These are phyloP conservation scores for Leguminivora glycinivorella DNA, from an alignment of 1,140 invertebrate genomes.

Conservation along the genomic window DNA sequence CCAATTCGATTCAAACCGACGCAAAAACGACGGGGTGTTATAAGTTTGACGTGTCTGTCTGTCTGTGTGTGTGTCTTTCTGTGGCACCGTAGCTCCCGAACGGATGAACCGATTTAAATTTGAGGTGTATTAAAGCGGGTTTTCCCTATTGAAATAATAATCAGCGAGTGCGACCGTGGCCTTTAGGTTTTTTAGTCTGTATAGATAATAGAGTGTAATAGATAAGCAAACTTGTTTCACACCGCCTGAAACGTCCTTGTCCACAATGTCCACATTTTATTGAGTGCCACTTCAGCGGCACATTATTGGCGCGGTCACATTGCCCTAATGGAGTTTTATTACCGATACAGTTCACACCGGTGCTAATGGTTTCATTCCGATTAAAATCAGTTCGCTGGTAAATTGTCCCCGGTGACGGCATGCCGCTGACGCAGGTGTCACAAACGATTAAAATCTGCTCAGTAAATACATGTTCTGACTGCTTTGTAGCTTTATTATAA, in stretches of 20 bases:
- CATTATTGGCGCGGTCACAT: conserved; percentile 14
- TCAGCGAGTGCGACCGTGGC: no score
- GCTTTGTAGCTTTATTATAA: no score
- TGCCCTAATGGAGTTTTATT: conserved; percentile 19
- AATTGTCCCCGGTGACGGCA: background rate
- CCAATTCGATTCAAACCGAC: no score
- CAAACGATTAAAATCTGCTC: background rate
- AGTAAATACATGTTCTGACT: background rate
- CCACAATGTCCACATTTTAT: conserved; percentile 5
- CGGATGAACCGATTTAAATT: no score
- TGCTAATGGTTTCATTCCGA: background rate
- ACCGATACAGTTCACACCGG: conserved; percentile 11
- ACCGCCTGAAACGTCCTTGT: background rate
- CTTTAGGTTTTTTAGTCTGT: no score
- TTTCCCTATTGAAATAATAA: no score
- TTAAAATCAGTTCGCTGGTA: conserved; percentile 2
- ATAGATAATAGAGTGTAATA: background rate
- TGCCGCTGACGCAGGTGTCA: background rate
- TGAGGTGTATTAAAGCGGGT: no score
- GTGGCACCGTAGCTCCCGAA: no score
- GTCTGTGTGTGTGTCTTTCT: no score
- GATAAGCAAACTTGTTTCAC: background rate
- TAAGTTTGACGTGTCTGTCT: no score
- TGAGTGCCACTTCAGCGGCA: background rate
- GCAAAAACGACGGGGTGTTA: no score